Conservation (phyloP, 2,113 vertebrate species). For the Upupa epops region DNA sequence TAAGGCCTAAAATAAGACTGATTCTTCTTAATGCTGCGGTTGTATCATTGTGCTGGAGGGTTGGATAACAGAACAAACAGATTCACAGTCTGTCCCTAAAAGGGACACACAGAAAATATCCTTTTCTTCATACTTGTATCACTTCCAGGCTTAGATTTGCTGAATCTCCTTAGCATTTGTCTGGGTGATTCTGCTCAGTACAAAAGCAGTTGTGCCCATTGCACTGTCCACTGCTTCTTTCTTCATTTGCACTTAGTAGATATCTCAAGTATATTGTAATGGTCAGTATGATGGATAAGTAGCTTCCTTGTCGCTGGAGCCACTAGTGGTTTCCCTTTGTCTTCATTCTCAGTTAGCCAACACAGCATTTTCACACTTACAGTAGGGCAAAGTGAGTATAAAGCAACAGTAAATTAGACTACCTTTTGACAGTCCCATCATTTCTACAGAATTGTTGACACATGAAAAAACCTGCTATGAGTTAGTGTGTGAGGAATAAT, state of each 20-base stretch:
- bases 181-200: not conserved
- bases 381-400: not conserved
- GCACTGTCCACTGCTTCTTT: not conserved
- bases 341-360: not conserved
- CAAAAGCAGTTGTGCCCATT: not conserved
- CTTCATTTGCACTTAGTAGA: not conserved
- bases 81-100: not conserved
- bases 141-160: not conserved
- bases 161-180: not conserved
- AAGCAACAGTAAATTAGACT: not conserved
- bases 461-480: not conserved
- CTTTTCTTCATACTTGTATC: not conserved
- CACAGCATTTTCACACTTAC: not conserved
- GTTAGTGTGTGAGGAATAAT: not conserved
- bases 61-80: not conserved
- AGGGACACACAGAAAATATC: not conserved
- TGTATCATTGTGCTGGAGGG: not conserved
- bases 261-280: not conserved
- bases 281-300: not conserved
- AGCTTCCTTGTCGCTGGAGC: not conserved
- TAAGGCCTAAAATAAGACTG: too few species aligned
- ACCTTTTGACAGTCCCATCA: not conserved
- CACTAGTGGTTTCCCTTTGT: not conserved
- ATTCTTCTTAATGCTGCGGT: not conserved
- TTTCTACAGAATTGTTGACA: not conserved